Conservation (phyloP, 2,888 invertebrate genomes). For the Tipula vernalis region DNA sequence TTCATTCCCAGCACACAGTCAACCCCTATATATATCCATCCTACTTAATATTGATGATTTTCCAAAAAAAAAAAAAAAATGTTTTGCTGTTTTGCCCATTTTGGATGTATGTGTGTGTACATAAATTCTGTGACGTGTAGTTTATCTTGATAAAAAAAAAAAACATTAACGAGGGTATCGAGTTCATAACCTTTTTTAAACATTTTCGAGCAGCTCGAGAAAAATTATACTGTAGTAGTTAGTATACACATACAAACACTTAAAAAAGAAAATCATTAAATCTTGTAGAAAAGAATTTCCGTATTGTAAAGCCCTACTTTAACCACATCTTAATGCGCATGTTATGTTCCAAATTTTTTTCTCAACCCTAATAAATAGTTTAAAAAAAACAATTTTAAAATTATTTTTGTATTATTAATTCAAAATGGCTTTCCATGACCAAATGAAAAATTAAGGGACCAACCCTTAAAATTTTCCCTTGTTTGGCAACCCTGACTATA, state of each 20-base stretch:
- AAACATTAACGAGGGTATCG: neutral
- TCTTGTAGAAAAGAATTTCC: neutral
- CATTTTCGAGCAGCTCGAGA: neutral
- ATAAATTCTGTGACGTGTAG: neutral
- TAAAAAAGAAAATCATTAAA: neutral
- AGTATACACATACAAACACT: no score
- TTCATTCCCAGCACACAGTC: neutral
- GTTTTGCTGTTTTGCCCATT: neutral
- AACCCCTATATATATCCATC: neutral
- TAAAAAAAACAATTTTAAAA: neutral
- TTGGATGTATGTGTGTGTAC: neutral
- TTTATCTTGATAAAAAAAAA: neutral
- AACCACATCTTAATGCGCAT: neutral
- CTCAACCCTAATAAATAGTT: neutral
- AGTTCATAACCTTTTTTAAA: neutral
- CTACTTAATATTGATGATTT: slow-evolving; percentile 4
- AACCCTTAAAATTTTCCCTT: neutral
- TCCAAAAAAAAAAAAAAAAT: neutral
- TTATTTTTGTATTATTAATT: neutral
- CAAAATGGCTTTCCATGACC: neutral
- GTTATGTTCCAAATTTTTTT: neutral
- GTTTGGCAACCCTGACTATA: neutral
- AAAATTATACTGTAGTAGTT: neutral
- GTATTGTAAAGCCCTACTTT: neutral
- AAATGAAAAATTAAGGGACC: neutral